Base-by-base conservation (phyloP, 2,888 invertebrate genomes). In the Mesochorus sp. region DNA sequence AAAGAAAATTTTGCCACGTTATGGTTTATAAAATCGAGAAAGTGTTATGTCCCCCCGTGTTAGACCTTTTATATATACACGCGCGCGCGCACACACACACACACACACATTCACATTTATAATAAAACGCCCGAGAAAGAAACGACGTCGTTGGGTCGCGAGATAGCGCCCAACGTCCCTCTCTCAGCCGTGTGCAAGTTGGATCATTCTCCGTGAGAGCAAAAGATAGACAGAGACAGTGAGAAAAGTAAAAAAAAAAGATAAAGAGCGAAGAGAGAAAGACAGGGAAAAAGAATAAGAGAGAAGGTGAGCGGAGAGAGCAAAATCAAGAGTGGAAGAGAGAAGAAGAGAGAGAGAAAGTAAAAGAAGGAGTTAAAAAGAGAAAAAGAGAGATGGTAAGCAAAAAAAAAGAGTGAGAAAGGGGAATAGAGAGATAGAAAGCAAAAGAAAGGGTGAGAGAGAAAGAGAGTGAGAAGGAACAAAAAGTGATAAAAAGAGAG, bases 121-220 rank as follows among this genome's bases (percentile, higher is more conserved):
- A 80, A 81, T 79, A 79, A 81, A 80, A 84, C 80, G 81, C 79
- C 79, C 71, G 76, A 84, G 78, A 81, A 85, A 83, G 83, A 83
- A 82, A 86, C 82, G 83, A 84, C 83, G 84, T 86, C 81, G 77
- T 86, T 85, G 70, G 79, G 53, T 10, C 26, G 39, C 76, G 76
- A 61, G 62, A 59, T 59, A 68, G 70, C 80, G 71, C 74, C 75
- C 70, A 70, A 71, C 72, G 34, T 78, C 80, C 78, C 78, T 81
- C 80, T 71, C 66, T 66, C 70, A 44, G 64, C 47, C 57, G 53
- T 19, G 34, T 37, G 44, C 17, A 61, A 42, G 10, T 37, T 42
- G 12, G 39, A 5, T 19, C 8, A 83, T 84, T 85, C 84, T 82
- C 81, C 59, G 57, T 74, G 59, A 39, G 26, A 10, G 28, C 6